These are phyloP conservation scores for Sebastiscus tertius DNA, from an alignment of 2,797 vertebrate genomes.

Conservation along the genomic window DNA sequence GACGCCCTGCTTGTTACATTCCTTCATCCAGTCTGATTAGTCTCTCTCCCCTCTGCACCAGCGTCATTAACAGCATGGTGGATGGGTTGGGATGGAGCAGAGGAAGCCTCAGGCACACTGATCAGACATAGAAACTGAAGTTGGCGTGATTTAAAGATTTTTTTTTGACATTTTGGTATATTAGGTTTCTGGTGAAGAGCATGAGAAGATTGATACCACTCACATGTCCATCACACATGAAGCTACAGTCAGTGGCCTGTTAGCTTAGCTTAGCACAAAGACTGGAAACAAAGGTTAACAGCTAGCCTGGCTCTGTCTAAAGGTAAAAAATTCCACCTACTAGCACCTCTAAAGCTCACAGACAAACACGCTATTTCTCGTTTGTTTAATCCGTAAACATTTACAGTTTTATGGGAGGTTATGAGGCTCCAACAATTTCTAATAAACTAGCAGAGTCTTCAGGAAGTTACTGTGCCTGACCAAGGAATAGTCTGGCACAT, in stretches of 20 bases:
- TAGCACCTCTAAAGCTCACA: neutral
- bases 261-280: neutral
- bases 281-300: neutral
- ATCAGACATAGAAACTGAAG: constrained; percentile 23
- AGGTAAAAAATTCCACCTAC: neutral
- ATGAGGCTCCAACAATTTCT: neutral
- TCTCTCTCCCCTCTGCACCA: constrained; percentile 32
- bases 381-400: neutral
- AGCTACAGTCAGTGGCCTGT: neutral
- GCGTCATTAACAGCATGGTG: constrained; percentile 50
- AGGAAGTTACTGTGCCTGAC: neutral
- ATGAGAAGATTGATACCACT: neutral
- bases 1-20: constrained; percentile 31
- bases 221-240: neutral
- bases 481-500: too few species aligned
- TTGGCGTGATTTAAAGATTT: neutral
- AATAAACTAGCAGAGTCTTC: neutral
- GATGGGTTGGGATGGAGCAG: constrained; percentile 16
- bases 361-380: neutral
- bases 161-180: neutral
- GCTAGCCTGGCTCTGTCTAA: neutral
- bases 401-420: neutral
- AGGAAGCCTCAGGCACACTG: constrained; percentile 13
- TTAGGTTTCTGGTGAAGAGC: neutral
- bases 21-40: constrained; percentile 61